Base-by-base conservation (phyloP, 2,888 invertebrate genomes). In the Drosophila paracracens region DNA sequence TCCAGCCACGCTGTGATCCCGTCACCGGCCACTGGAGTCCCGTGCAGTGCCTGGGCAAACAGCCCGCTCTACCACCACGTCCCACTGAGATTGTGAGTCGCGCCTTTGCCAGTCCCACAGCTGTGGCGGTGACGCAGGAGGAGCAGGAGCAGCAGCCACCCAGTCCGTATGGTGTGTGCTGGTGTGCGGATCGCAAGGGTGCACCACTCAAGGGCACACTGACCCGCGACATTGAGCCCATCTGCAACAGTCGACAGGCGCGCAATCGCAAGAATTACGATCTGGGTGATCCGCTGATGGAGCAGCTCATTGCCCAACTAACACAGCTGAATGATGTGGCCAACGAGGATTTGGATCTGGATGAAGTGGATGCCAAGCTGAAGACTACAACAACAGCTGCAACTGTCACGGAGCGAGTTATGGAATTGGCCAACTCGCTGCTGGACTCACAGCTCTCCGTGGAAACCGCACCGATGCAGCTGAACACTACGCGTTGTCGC, bases 121-220 rank as follows among this genome's bases (percentile, higher is more conserved):
- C 10, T 1, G 27, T 4, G 27, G 8, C 16, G 4, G 8, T 65
- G 7, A 0, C 16, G 10, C 53, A 27, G 56, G 13, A 48, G 18
- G 38, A 59, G 21, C 40, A 51, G 69, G 59, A 59, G 10, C 62
- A 58, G 16, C 51, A 48, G 29, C 35, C 77, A 1, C 56, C 88
- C 1, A 75, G 77, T 40, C 83, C 88, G 0, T 94, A 96, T 89
- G 97, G 96, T 5, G 96, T 97, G 0, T 97, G 97, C 88, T 97
- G 97, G 97, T 97, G 97, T 91, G 97, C 97, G 2, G 96, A 96
- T 84, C 95, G 96, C 40, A 95, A 96, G 80, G 97, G 97, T 0
- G 96, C 97, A 79, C 96, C 97, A 0, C 93, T 97, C 2, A 97
- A 97, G 91, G 97, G 97, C 1, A 96, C 97, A 0, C 92, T 97